phyloP scores from a whole-genome alignment of 1,140 invertebrate species.

The Drosophila lacertosa region DNA sequence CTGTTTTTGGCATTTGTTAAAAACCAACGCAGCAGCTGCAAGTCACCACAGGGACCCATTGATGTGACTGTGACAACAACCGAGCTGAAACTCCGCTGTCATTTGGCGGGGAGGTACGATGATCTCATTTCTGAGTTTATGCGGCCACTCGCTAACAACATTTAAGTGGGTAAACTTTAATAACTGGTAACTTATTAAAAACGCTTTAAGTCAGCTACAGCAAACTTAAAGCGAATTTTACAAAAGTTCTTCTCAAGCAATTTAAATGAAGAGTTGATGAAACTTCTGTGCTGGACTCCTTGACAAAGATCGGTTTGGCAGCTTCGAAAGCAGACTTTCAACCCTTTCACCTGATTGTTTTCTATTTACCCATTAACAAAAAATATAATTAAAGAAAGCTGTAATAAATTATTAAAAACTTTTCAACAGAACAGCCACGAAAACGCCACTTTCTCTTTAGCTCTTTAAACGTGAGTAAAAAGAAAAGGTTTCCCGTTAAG shows the following conservation, averaged over 20 bases:
- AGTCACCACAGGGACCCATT: conserved; percentile 65
- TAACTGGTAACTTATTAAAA: background rate
- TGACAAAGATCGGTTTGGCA: background rate
- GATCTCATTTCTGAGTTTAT: conserved; percentile 66
- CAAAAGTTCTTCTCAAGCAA: too few species aligned
- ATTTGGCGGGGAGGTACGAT: conserved; percentile 49
- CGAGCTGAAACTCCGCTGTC: conserved; percentile 56
- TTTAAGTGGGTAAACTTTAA: conserved; percentile 16
- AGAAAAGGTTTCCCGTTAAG: background rate
- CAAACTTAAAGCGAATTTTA: too few species aligned
- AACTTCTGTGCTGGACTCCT: too few species aligned
- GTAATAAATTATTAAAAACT: conserved; percentile 1
- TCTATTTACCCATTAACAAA: background rate
- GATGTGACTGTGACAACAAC: conserved; percentile 72
- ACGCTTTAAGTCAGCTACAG: too few species aligned
- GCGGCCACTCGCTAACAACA: conserved; percentile 1
- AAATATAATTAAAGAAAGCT: background rate
- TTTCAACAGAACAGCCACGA: background rate
- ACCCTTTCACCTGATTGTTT: background rate
- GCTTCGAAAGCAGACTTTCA: background rate
- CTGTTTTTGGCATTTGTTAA: conserved; percentile 79
- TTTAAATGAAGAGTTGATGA: too few species aligned
- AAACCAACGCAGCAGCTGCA: conserved; percentile 51
- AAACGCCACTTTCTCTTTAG: background rate
- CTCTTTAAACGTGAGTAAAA: background rate